These are phyloP conservation scores for Odontamblyopus rebecca DNA, from an alignment of 2,797 vertebrate species.

Conservation along the genomic window DNA sequence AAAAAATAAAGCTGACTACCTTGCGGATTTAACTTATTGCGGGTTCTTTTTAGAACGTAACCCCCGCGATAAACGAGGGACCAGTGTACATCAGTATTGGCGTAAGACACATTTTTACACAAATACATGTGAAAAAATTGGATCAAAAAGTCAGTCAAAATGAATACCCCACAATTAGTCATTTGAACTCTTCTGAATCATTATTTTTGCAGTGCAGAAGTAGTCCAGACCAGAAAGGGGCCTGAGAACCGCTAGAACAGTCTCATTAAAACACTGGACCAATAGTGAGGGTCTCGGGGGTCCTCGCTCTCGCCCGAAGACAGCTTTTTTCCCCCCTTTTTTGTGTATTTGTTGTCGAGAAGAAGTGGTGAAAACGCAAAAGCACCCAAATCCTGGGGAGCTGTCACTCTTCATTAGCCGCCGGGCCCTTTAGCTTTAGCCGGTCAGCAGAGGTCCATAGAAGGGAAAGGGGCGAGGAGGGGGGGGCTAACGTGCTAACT, in stretches of 20 bases:
- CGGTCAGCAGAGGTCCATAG: constrained; percentile 52
- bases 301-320: constrained; percentile 64
- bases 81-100: too few species aligned
- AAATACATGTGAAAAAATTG: too few species aligned
- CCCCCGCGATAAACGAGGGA: too few species aligned
- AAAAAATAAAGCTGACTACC: too few species aligned
- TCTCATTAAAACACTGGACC: constrained; percentile 69
- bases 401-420: constrained; percentile 81
- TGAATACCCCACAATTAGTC: not conserved
- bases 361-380: constrained; percentile 75
- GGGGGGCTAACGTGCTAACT: constrained; percentile 62
- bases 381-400: constrained; percentile 74
- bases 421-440: constrained; percentile 58
- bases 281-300: constrained; percentile 63
- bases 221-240: not conserved
- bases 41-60: too few species aligned
- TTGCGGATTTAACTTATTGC: too few species aligned
- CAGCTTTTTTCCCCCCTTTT: constrained; percentile 34
- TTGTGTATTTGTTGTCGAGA: constrained; percentile 66
- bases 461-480: constrained; percentile 51
- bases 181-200: not conserved
- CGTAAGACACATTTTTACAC: too few species aligned
- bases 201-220: not conserved
- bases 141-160: not conserved
- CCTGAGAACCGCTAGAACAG: constrained; percentile 43